These are phyloP conservation scores for Halisarca cf. caerulea DNA, from an alignment of 37 sponge, comb jelly and placozoan genomes.

Conservation along the genomic window DNA sequence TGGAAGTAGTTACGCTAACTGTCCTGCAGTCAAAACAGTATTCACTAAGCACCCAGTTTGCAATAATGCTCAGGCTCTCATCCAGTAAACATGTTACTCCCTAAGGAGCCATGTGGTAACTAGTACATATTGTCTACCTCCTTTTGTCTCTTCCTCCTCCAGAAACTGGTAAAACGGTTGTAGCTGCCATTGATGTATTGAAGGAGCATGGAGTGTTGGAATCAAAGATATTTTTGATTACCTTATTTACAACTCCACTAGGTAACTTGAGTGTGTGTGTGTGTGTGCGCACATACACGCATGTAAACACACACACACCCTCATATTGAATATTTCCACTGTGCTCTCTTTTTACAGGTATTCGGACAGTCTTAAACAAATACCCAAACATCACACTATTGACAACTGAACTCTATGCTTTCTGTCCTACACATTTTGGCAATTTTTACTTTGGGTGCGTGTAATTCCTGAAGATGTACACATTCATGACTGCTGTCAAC, in stretches of 20 bases:
- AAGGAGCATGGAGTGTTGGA: conserved; percentile 86
- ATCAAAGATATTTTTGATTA: conserved; percentile 69
- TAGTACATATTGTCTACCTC: too few relatives aligned
- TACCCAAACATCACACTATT: conserved; percentile 73
- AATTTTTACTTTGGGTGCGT: conserved; percentile 80
- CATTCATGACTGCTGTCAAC: too few relatives aligned
- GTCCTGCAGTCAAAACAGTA: neutral
- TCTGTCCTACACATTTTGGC: conserved; percentile 77
- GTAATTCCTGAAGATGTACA: too few relatives aligned
- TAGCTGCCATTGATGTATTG: conserved; percentile 64
- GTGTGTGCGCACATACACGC: neutral
- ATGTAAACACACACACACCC: neutral
- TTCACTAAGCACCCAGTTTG: too few relatives aligned
- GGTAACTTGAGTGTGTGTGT: too few relatives aligned
- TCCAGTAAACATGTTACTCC: too few relatives aligned
- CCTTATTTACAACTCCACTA: conserved; percentile 73
- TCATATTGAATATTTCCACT: neutral
- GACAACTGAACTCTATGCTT: conserved; percentile 76
- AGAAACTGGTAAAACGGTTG: conserved; percentile 87
- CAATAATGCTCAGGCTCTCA: too few relatives aligned
- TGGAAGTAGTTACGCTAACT: too few relatives aligned
- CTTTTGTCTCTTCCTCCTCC: neutral
- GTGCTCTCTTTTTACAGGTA: conserved; percentile 29
- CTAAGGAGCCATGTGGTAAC: too few relatives aligned
- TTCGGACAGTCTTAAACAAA: conserved; percentile 26